A percentile compares a stretch with the other conserved stretches of the same genome.
These are phyloP conservation scores for Mormyrus proboscirostris DNA, from an alignment of 2,797 vertebrate species.

Conservation along the genomic window DNA sequence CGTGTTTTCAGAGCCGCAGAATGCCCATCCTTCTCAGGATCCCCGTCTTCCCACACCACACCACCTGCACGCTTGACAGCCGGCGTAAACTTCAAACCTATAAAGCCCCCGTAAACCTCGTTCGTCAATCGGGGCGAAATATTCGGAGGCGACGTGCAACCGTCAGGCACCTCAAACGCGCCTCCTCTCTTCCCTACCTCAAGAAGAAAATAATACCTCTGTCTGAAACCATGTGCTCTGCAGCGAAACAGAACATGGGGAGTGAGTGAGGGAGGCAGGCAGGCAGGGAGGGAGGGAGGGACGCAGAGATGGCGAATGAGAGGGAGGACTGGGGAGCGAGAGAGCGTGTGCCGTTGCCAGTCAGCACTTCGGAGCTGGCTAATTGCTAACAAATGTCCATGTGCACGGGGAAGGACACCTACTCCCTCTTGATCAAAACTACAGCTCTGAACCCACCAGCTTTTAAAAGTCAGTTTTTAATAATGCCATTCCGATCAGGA, in stretches of 20 bases:
- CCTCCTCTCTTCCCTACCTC: conserved; percentile 39
- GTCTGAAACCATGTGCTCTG: conserved; percentile 57
- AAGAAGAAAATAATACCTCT: conserved; percentile 46
- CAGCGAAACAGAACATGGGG: conserved; percentile 40
- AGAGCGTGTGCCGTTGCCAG: conserved; percentile 41
- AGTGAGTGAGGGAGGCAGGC: conserved; percentile 14
- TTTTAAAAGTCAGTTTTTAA: not conserved
- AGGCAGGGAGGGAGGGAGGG: conserved; percentile 36
- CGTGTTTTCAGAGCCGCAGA: not conserved
- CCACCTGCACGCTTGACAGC: conserved; percentile 22
- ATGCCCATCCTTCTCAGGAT: conserved; percentile 13
- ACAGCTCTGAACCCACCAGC: not conserved
- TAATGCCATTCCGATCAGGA: not conserved
- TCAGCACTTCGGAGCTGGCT: conserved; percentile 51
- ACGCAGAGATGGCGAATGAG: conserved; percentile 32
- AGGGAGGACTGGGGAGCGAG: conserved; percentile 35
- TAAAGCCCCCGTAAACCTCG: conserved; percentile 19
- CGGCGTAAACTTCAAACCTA: conserved; percentile 43
- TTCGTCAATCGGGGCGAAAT: not conserved
- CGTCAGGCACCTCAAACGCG: conserved; percentile 41
- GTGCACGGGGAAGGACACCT: conserved; percentile 50
- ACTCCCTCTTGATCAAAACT: not conserved
- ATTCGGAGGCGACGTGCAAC: conserved; percentile 25
- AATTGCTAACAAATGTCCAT: conserved; percentile 76
- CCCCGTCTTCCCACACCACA: not conserved